Conservation (phyloP, 2,797 vertebrate species). For the Myiothlypis chrysogaster region DNA sequence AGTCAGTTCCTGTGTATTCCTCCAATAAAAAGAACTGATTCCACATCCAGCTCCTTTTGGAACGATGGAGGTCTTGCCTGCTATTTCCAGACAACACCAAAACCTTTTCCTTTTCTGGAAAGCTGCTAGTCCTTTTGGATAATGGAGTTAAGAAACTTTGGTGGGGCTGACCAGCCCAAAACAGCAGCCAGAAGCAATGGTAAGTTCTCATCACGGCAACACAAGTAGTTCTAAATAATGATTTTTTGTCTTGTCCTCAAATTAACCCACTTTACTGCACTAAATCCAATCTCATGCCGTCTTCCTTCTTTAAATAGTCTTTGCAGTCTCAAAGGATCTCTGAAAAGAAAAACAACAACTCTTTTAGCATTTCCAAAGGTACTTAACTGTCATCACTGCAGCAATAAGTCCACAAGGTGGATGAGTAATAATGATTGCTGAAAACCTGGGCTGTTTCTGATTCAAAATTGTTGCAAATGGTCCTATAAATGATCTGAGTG, state of each 20-base stretch:
- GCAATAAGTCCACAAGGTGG: constrained; percentile 36
- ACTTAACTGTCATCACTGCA: constrained; percentile 53
- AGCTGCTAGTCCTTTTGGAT: constrained; percentile 84
- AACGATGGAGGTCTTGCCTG: constrained; percentile 81
- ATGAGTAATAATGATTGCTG: not conserved
- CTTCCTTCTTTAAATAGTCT: constrained; percentile 53
- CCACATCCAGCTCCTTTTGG: constrained; percentile 98
- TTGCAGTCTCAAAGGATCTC: constrained; percentile 67
- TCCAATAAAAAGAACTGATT: constrained; percentile 97
- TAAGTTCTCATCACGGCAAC: constrained; percentile 79
- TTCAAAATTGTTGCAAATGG: constrained; percentile 1
- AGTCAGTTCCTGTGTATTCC: constrained; percentile 90
- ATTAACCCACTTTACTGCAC: constrained; percentile 42
- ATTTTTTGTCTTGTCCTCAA: constrained; percentile 18
- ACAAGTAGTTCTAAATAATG: not conserved
- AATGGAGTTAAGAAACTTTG: constrained; percentile 69
- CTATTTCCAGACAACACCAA: constrained; percentile 77
- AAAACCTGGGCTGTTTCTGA: constrained; percentile 1
- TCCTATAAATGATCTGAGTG: not conserved
- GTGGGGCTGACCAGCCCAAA: constrained; percentile 77
- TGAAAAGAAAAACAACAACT: constrained; percentile 73
- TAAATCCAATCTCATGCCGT: constrained; percentile 65
- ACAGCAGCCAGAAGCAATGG: constrained; percentile 74
- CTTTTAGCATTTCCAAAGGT: constrained; percentile 63
- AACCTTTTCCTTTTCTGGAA: constrained; percentile 66